phyloP scores from a whole-genome alignment of 2,797 vertebrate genomes.

The Psittacula echo region DNA sequence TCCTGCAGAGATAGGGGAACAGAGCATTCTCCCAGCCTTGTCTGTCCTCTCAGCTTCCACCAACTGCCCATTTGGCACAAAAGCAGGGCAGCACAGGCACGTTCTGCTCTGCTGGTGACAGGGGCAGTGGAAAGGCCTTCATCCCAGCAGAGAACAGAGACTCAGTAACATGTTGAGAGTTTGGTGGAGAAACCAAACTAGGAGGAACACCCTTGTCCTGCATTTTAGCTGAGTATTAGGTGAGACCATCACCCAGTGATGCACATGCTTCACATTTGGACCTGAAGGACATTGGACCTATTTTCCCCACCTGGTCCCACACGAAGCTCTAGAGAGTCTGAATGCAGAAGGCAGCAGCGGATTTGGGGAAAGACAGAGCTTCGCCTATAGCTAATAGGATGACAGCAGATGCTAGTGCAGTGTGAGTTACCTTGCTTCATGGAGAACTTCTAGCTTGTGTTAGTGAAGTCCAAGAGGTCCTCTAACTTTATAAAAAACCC shows the following conservation, averaged over 20 bases:
- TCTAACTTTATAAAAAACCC: background rate
- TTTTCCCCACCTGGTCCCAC: background rate
- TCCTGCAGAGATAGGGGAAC: background rate
- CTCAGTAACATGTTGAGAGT: background rate
- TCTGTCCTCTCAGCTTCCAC: background rate
- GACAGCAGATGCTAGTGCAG: background rate
- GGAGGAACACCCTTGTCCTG: background rate
- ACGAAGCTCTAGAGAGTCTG: background rate
- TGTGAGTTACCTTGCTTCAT: background rate
- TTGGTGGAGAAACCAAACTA: background rate
- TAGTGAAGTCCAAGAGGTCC: background rate
- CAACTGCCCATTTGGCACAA: background rate
- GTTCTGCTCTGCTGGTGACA: background rate
- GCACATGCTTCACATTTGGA: background rate
- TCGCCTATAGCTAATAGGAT: background rate
- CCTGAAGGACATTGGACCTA: background rate
- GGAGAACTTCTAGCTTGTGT: background rate
- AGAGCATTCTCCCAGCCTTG: background rate
- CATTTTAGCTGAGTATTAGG: background rate
- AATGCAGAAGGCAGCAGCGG: background rate
- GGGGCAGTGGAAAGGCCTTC: background rate
- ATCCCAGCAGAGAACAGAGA: background rate
- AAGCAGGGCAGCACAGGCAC: background rate
- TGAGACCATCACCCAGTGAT: background rate
- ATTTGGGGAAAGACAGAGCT: background rate